A percentile compares a stretch with the other conserved stretches of the same genome.
phyloP scores from a whole-genome alignment of 2,113 vertebrate genomes.

The Pogona vitticeps region DNA sequence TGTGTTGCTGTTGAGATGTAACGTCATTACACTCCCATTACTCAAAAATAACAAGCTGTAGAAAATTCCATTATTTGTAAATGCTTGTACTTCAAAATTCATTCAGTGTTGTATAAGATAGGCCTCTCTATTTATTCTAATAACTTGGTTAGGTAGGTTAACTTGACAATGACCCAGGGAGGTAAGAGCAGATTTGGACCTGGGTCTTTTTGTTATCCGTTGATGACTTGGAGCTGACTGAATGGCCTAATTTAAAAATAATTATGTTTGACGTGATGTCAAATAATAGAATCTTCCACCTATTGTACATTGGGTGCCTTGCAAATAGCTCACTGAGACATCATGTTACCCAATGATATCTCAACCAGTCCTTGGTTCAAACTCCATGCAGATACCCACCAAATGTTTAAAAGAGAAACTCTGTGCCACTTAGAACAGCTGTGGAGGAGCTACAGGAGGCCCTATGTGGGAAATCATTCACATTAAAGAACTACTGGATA shows the following conservation, averaged over 20 bases:
- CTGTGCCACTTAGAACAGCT: too few relatives aligned
- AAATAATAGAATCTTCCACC: neutral
- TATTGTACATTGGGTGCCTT: neutral
- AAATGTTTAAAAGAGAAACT: too few relatives aligned
- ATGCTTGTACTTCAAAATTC: too few relatives aligned
- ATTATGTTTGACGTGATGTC: neutral
- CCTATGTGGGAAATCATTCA: too few relatives aligned
- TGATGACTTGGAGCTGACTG: neutral
- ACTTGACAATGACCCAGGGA: neutral
- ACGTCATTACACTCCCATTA: too few relatives aligned
- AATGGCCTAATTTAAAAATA: neutral
- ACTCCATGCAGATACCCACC: neutral
- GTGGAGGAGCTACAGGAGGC: too few relatives aligned
- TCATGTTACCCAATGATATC: neutral
- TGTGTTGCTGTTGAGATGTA: too few relatives aligned
- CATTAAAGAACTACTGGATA: too few relatives aligned
- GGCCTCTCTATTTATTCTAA: neutral
- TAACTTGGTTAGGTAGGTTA: neutral
- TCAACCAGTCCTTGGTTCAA: neutral
- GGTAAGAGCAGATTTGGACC: neutral
- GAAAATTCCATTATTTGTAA: too few relatives aligned
- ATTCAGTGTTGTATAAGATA: too few relatives aligned
- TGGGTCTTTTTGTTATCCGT: neutral
- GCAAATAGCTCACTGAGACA: neutral
- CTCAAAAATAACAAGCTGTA: too few relatives aligned